phyloP scores from a whole-genome alignment of 1,140 invertebrate species.

The Spodoptera frugiperda region DNA sequence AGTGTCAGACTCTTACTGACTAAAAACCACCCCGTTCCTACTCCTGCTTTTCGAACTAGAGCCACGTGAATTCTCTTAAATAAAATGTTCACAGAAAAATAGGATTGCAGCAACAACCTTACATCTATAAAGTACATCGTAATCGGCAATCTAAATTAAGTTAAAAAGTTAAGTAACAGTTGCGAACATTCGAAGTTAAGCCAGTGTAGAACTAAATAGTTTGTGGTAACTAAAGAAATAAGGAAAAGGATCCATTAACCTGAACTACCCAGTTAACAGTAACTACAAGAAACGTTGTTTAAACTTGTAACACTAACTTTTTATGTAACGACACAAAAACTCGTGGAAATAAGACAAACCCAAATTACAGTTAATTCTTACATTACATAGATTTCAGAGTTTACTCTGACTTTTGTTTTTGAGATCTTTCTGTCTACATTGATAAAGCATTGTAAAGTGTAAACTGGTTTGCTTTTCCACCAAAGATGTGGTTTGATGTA shows the following conservation, averaged over 20 bases:
- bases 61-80: no score
- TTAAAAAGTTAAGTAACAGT: background rate
- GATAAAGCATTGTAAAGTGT: no score
- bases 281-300: conserved; percentile 10
- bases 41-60: no score
- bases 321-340: conserved; percentile 14
- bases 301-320: conserved; percentile 23
- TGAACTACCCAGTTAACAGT: background rate
- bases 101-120: no score
- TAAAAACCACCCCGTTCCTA: no score
- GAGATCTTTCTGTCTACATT: background rate
- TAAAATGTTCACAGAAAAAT: no score
- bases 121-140: background rate
- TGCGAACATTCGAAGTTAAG: background rate
- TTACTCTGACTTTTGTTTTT: background rate
- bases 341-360: background rate
- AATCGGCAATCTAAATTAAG: background rate
- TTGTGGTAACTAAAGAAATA: background rate
- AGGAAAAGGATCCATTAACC: conserved; percentile 21
- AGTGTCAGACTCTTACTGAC: no score
- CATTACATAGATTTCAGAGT: conserved; percentile 1
- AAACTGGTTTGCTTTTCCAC: no score
- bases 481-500: no score
- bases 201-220: background rate
- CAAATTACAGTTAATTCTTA: conserved; percentile 6